A percentile compares a stretch with the other conserved stretches of the same genome.
Evolutionary conservation across 2,888 invertebrate genomes (phyloP).

Genomic region (Drosophila antonietae): DNA sequence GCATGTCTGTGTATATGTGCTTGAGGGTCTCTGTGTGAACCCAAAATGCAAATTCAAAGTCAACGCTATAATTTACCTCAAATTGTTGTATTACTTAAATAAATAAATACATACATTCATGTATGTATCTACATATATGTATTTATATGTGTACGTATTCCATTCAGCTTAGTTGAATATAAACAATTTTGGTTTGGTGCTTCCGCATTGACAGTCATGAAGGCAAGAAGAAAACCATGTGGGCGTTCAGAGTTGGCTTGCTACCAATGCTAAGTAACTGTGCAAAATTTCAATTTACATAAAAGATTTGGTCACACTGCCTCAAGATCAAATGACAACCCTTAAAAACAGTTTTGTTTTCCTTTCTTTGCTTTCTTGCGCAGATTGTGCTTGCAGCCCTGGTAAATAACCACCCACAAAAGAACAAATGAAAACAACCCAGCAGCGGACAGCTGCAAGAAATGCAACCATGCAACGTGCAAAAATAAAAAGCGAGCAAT

Average conservation of each 20-base stretch:
- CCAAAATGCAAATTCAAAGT: conserved; percentile 64
- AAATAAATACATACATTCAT: conserved; percentile 6
- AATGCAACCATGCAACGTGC: conserved; percentile 51
- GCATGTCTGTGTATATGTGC: background rate
- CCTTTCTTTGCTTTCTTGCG: background rate
- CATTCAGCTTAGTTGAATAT: conserved; percentile 33
- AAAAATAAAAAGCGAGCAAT: conserved; percentile 23
- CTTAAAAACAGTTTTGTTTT: background rate
- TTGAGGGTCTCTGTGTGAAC: conserved; percentile 29
- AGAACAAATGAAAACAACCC: conserved; percentile 1
- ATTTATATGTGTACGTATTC: conserved; percentile 17
- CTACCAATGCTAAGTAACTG: conserved; percentile 35
- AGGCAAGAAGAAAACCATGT: conserved; percentile 16
- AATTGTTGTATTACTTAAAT: conserved; percentile 25
- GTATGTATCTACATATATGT: background rate
- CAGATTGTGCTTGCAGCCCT: conserved; percentile 35
- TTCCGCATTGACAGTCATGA: conserved; percentile 44
- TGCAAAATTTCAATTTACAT: conserved; percentile 16
- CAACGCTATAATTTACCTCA: conserved; percentile 41
- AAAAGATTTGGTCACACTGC: conserved; percentile 26
- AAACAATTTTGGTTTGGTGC: conserved; percentile 13
- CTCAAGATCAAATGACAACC: conserved; percentile 18
- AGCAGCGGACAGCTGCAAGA: conserved; percentile 52
- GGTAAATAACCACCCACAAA: conserved; percentile 37
- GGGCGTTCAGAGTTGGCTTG: conserved; percentile 30